Conservation (phyloP, 1,140 invertebrate species). For the Arctopsyche grandis region DNA sequence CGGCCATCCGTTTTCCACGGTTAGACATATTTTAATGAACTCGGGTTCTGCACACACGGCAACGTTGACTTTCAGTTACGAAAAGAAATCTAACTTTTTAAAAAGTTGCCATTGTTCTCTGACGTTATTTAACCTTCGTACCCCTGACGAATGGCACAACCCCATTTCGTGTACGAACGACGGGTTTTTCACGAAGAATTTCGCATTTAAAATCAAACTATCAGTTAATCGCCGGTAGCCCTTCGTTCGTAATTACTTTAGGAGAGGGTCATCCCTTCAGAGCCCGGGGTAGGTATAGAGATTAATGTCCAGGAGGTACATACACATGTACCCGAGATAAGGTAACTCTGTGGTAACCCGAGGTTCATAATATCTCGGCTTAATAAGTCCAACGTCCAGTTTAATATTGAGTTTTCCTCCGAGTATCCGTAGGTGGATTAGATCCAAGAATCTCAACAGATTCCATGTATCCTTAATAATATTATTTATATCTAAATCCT, state of each 20-base stretch:
- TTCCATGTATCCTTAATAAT: not conserved
- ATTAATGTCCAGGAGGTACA: conserved; percentile 28
- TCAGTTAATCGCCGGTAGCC: conserved; percentile 28
- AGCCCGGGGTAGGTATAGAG: conserved; percentile 35
- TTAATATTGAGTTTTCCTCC: conserved; percentile 51
- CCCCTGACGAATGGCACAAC: not conserved
- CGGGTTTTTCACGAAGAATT: not conserved
- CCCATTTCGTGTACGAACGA: not conserved
- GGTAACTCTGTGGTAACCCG: conserved; percentile 45
- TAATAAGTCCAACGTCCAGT: conserved; percentile 51
- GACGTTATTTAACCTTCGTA: not conserved
- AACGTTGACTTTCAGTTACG: conserved; percentile 3
- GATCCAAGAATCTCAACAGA: conserved; percentile 5
- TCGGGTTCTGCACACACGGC: conserved; percentile 13
- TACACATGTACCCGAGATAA: conserved; percentile 44
- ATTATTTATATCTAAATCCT: not conserved
- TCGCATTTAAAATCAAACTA: conserved; percentile 12
- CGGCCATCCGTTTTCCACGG: conserved; percentile 42
- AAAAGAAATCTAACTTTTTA: not conserved
- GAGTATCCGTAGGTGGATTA: conserved; percentile 20
- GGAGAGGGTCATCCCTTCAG: conserved; percentile 51
- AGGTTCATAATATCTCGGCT: conserved; percentile 50
- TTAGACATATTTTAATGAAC: conserved; percentile 53
- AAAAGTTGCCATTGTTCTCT: not conserved
- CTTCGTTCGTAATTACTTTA: conserved; percentile 53